phyloP scores from a whole-genome alignment of 2,113 vertebrate species.

The Coptodon rendalli region DNA sequence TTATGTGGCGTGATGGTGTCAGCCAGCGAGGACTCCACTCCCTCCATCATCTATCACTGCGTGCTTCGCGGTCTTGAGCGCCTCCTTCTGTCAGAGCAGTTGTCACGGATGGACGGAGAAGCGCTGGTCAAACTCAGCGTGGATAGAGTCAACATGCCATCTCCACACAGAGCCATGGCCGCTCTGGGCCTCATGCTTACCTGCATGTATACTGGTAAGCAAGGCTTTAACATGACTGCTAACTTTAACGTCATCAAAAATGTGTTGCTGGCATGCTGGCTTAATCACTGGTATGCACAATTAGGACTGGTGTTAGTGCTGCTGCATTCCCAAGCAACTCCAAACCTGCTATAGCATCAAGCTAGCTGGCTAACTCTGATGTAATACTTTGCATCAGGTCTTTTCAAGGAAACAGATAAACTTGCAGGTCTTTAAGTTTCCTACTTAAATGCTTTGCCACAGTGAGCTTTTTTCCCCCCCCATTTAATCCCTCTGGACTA shows the following conservation, averaged over 20 bases:
- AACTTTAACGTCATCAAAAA: not conserved
- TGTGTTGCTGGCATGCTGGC: not conserved
- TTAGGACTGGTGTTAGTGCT: not conserved
- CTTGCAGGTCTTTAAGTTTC: not conserved
- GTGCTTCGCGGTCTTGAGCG: conserved; percentile 92
- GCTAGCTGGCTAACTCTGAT: not conserved
- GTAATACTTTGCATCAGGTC: not conserved
- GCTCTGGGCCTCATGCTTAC: conserved; percentile 97
- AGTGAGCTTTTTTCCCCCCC: rapidly evolving
- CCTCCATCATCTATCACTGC: conserved; percentile 91
- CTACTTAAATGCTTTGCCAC: not conserved
- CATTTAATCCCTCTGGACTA: not conserved
- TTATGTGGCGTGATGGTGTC: conserved; percentile 93
- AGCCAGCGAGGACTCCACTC: conserved; percentile 88
- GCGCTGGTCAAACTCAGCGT: conserved; percentile 93
- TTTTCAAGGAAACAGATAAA: not conserved
- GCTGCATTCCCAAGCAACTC: not conserved
- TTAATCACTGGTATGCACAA: not conserved
- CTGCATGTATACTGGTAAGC: conserved; percentile 98
- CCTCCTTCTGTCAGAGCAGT: conserved; percentile 91
- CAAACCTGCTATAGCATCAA: not conserved
- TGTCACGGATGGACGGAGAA: conserved; percentile 88
- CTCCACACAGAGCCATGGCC: conserved; percentile 94
- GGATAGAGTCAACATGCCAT: conserved; percentile 92
- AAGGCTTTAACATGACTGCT: not conserved